phyloP scores from a whole-genome alignment of 1,140 invertebrate species.

The Zaprionus vittiger region DNA sequence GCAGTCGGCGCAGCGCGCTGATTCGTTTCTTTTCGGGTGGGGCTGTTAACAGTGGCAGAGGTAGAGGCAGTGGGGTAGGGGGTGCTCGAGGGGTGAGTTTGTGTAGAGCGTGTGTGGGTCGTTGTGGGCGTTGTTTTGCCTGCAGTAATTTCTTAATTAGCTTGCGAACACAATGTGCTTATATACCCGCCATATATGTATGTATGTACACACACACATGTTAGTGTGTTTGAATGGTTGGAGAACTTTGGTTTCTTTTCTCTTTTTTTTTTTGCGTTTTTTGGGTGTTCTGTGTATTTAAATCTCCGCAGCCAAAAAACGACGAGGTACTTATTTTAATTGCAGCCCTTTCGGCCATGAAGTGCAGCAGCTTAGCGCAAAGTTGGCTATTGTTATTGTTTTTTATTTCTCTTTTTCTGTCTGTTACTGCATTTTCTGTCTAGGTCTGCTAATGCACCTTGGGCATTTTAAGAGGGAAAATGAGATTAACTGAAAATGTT shows the following conservation, averaged over 20 bases:
- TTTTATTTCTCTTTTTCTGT: constrained; percentile 1
- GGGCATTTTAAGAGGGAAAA: not conserved
- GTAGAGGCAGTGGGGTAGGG: not conserved
- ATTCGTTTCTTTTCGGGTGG: constrained; percentile 14
- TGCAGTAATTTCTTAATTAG: constrained; percentile 84
- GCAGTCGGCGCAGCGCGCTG: constrained; percentile 26
- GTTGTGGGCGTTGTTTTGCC: constrained; percentile 68
- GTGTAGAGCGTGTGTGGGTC: not conserved
- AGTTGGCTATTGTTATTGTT: constrained; percentile 47
- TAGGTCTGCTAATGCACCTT: not conserved
- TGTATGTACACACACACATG: not conserved
- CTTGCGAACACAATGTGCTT: constrained; percentile 79
- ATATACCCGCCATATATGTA: constrained; percentile 52
- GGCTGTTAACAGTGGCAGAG: not conserved
- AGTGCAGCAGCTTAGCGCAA: constrained; percentile 74
- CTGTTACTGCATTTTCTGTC: not conserved
- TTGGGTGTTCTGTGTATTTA: constrained; percentile 30
- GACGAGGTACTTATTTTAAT: constrained; percentile 79
- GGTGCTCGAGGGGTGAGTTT: constrained; percentile 2
- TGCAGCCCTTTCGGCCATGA: constrained; percentile 76
- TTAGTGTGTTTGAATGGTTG: constrained; percentile 27
- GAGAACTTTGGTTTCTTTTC: constrained; percentile 11
- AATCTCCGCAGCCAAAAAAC: constrained; percentile 29
- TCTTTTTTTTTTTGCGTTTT: constrained; percentile 19
- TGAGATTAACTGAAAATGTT: not conserved